Conservation (phyloP, 2,888 invertebrate species). For the Erebia aethiops region DNA sequence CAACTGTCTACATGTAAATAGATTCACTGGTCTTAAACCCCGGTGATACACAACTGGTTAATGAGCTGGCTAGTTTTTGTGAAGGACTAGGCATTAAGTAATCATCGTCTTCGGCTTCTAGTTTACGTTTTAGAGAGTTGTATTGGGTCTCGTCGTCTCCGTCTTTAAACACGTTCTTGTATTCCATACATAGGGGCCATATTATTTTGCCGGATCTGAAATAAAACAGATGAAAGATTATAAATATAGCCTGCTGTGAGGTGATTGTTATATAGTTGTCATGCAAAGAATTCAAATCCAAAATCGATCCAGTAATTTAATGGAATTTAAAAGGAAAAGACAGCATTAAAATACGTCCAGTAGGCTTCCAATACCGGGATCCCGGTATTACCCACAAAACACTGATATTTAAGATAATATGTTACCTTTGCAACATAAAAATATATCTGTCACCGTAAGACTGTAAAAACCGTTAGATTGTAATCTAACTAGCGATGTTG, state of each 20-base stretch:
- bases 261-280: constrained; percentile 2
- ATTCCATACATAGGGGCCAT: constrained; percentile 79
- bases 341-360: too few species aligned
- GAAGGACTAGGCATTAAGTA: constrained; percentile 67
- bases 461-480: too few species aligned
- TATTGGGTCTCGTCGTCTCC: constrained; percentile 70
- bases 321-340: too few species aligned
- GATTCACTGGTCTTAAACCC: constrained; percentile 71
- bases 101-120: constrained; percentile 74
- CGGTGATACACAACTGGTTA: constrained; percentile 69
- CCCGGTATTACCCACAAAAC: too few species aligned
- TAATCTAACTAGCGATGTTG: too few species aligned
- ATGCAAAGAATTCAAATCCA: too few species aligned
- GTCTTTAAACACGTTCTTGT: constrained; percentile 72
- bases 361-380: too few species aligned
- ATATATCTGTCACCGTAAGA: too few species aligned
- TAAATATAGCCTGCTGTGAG: neutral
- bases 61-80: constrained; percentile 58
- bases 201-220: constrained; percentile 78
- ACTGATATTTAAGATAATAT: too few species aligned
- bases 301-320: too few species aligned
- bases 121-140: constrained; percentile 63
- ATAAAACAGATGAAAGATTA: constrained; percentile 25
- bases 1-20: constrained; percentile 46
- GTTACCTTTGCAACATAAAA: too few species aligned